Evolutionary conservation across 2,888 invertebrate species (phyloP), one percentile per base, ranked within the genome.

Genomic region (Petrolisthes cinctipes): DNA sequence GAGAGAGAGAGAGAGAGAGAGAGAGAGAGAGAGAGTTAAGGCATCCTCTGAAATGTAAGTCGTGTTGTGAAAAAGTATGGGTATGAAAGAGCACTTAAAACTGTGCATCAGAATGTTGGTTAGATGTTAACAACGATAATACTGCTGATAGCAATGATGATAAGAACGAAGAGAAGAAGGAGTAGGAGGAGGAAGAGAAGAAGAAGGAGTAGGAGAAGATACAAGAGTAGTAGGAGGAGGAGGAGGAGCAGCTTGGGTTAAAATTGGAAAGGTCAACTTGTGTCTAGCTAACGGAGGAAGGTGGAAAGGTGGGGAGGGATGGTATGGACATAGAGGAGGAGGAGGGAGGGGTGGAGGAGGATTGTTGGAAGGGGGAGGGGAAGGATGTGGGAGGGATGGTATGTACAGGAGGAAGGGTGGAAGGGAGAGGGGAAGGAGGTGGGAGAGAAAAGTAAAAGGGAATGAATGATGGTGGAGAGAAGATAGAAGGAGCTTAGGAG

Each of bases 1-100:
- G 78, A 78, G 53, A 53, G 78, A 78, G 14, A 14, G 14, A 14
- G 53, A 14, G 78, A 53, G 14, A 76, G 76, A 76, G 76, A n/a
- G 51, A 37, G 76, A 76, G 76, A 37, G 76, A 76, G 76, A 37
- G 51, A 76, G 51, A 11, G 37, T 37, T 37, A 37, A 37, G 0
- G 37, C 37, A 37, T 37, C 37, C 37, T 37, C 37, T 37, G 37
- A 0, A 37, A 37, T 37, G 37, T 37, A 0, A 37, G 37, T 37
- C 37, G 37, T 37, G 37, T 37, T 37, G 37, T 37, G 37, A 37
- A 2, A 37, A 37, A 37, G 37, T 37, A 37, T 37, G 37, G 37
- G 37, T 37, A 37, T 37, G 2, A 37, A 37, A 1, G 37, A 37
- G 0, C 37, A 1, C 37, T 37, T 37, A 37, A 37, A 37, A 37